Base-by-base conservation (phyloP, 2,888 invertebrate species). In the Aelia acuminata region DNA sequence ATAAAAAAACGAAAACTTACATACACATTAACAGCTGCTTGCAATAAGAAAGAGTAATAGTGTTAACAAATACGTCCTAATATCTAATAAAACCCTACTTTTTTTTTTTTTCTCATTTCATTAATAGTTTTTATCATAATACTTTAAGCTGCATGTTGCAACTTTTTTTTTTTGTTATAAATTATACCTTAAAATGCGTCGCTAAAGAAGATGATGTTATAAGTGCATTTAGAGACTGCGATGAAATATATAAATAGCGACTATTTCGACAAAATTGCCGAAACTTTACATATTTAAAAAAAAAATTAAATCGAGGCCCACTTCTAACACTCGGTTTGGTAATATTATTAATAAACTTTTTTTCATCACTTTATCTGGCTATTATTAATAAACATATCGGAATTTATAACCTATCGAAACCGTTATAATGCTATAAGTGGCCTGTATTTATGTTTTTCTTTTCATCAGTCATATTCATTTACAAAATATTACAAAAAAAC, bases 141-240 rank as follows among this genome's bases (percentile, higher is more conserved):
- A 57, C 43, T 80, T 43, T 31, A 43, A 39, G 39, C 80, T 80
- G 39, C 80, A 84, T 43, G 15, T 84, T 57, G 48, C 49, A 84
- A 50, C 57, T 48, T 49, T 75, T 49, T 87, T 20, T 35, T 48
- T 49, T 75, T 49, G 80, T 20, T 35, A 87, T 63, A 80, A 87
- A 87, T 85, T 53, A 85, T 50, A 63, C 22, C 80, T 84, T 53
- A 88, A 70, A 80, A 63, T 53, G 57, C 43, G 84, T 88, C 85
- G 47, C 84, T 48, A 88, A 43, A 88, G 88, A 88, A 89, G 85
- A 87, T 88, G 87, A 89, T 90, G 90, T 90, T 90, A 87, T 89
- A 88, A 90, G 90, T 90, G 90, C 90, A 90, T 89, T 89, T 89
- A 89, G 89, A 90, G 90, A 90, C 89, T 47, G 75, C 84, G 49